phyloP scores from a whole-genome alignment of 1,140 invertebrate genomes.

The Neodiprion lecontei region DNA sequence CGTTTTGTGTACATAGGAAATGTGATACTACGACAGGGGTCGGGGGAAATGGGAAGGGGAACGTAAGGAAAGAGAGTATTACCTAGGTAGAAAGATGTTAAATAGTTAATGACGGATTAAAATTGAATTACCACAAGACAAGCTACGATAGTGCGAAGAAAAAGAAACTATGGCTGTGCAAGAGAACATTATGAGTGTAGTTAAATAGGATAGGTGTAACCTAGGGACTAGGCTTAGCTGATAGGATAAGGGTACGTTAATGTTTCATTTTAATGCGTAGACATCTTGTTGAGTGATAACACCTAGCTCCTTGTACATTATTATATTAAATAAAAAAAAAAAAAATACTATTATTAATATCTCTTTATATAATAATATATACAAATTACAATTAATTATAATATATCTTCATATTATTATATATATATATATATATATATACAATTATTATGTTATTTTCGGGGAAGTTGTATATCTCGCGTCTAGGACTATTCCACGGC shows the following conservation, averaged over 20 bases:
- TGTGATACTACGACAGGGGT: constrained; percentile 1
- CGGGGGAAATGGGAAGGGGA: not conserved
- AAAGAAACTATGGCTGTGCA: constrained; percentile 61
- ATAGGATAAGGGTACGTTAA: constrained; percentile 50
- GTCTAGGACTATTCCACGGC: constrained; percentile 25
- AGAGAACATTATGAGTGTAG: constrained; percentile 60
- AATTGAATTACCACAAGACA: constrained; percentile 5
- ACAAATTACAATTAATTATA: constrained; percentile 38
- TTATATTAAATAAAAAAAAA: constrained; percentile 49
- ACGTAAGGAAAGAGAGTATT: constrained; percentile 12
- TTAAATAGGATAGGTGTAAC: constrained; percentile 58
- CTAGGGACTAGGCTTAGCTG: constrained; percentile 57
- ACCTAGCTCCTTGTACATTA: constrained; percentile 52
- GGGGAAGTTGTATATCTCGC: constrained; percentile 36
- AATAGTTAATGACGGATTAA: not conserved
- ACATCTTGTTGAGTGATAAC: constrained; percentile 45
- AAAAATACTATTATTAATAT: constrained; percentile 55
- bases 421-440: constrained; percentile 55
- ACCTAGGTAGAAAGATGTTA: constrained; percentile 14
- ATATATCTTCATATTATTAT: constrained; percentile 33
- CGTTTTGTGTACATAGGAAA: constrained; percentile 1
- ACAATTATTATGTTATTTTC: constrained; percentile 50
- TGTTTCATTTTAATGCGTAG: constrained; percentile 44
- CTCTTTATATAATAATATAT: constrained; percentile 54
- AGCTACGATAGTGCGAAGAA: constrained; percentile 33